Base-by-base conservation (phyloP, 2,888 invertebrate genomes). In the Syrphus vitripennis region DNA sequence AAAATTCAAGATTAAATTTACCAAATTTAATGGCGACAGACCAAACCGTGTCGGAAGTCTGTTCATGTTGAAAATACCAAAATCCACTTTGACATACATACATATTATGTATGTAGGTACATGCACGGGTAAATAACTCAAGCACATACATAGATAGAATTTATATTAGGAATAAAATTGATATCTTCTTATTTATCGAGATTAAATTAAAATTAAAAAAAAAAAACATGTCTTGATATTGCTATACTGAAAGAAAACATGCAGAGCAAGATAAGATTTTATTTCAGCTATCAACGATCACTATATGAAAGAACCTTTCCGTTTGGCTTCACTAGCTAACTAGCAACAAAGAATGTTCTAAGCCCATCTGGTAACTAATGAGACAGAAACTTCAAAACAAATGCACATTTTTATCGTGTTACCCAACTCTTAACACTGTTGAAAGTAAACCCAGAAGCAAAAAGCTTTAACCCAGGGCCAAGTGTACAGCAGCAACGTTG, bases 401-500 rank as follows among this genome's bases (percentile, higher is more conserved):
- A 65, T 24, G 50, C 19, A 19, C 67, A 50, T 67, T 55, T 74
- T 42, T 34, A 67, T n/a, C 16, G n/a, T n/a, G 59, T 71, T 80
- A 71, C 50, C 53, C 65, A 78, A 83, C 55, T 67, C 40, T 50
- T 82, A 57, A 78, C 78, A 79, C 74, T 63, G 21, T 48, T 57
- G 26, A 63, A n/a, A 48, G 34, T 59, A 59, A 7, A 34, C 29
- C 45, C 16, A 40, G 40, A 31, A 34, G 55, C 24, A 34, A 71
- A 70, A 71, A 67, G 10, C 31, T 40, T 24, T 77, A 59, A 67
- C 67, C 59, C 80, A 84, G 65, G 80, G 80, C 80, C 75, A 71
- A 84, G 81, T 67, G 71, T 72, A 1, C 34, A 57, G n/a, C 12
- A 55, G 59, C 37, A 55, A 53, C 59, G 53, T 61, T 76, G 55